phyloP scores from a whole-genome alignment of 2,113 vertebrate species.

The Dunckerocampus dactyliophorus region DNA sequence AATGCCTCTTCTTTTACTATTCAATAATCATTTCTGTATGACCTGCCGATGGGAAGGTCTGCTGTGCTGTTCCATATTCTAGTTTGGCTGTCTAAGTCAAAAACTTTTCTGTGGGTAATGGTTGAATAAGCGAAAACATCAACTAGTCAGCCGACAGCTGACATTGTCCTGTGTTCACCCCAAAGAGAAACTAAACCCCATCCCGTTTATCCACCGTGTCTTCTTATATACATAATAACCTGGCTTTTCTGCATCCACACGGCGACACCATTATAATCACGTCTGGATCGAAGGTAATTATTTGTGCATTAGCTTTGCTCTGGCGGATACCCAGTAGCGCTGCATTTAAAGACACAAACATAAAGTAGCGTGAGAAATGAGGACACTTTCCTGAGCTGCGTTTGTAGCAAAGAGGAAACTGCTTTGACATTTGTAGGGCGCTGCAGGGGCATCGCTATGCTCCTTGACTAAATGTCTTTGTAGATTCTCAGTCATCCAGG shows the following conservation, averaged over 20 bases:
- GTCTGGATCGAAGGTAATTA: constrained; percentile 30
- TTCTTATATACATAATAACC: constrained; percentile 14
- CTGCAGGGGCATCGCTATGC: constrained; percentile 46
- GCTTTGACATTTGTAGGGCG: constrained; percentile 49
- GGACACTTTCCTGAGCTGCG: constrained; percentile 40
- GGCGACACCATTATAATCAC: not conserved
- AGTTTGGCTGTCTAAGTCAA: too few relatives aligned
- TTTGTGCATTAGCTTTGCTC: constrained; percentile 14
- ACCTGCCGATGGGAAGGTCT: not conserved
- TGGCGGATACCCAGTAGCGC: constrained; percentile 11
- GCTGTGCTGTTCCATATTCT: not conserved
- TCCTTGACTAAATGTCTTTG: constrained; percentile 17
- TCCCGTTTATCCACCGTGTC: not conserved
- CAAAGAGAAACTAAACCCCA: not conserved
- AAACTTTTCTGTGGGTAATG: not conserved
- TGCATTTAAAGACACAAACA: constrained; percentile 27
- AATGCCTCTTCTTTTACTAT: not conserved
- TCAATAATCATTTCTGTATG: not conserved
- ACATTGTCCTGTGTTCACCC: not conserved
- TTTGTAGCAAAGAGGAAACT: constrained; percentile 34
- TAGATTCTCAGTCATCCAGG: too few relatives aligned
- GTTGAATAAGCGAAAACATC: not conserved
- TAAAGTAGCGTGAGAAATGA: constrained; percentile 18
- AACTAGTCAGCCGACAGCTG: not conserved
- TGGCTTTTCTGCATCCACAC: constrained; percentile 6